Evolutionary conservation across 2,888 invertebrate species (phyloP).

Genomic region (Uropetala carovei): DNA sequence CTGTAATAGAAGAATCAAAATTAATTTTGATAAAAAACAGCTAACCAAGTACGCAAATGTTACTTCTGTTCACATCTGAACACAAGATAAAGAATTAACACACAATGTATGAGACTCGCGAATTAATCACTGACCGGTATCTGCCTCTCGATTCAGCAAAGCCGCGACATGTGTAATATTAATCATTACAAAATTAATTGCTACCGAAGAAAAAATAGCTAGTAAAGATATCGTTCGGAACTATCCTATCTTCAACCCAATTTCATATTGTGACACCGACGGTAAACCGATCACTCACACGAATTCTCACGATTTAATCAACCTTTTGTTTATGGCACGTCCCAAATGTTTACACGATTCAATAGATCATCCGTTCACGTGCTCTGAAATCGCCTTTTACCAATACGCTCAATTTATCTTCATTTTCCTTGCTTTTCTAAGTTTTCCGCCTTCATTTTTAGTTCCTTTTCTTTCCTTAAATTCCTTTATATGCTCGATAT

Average conservation of each 20-base stretch:
- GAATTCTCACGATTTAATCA: not conserved
- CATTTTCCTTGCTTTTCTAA: no score
- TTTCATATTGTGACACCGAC: slow-evolving; percentile 9
- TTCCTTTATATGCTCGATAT: no score
- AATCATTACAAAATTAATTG: slow-evolving; percentile 18
- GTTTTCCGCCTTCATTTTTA: not conserved
- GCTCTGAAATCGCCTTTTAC: not conserved
- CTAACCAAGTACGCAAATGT: no score
- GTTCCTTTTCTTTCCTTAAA: not conserved
- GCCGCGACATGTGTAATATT: not conserved
- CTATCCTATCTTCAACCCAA: slow-evolving; percentile 10
- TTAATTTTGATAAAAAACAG: no score
- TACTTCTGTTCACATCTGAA: no score
- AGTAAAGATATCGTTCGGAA: slow-evolving; percentile 10
- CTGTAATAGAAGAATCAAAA: no score
- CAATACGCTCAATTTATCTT: no score
- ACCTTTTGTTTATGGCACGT: slow-evolving; percentile 18
- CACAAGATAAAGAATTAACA: no score
- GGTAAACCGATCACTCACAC: not conserved
- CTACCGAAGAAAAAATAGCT: slow-evolving; percentile 7
- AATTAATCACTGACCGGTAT: no score
- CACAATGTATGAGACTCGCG: no score
- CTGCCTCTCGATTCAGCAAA: no score
- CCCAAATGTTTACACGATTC: not conserved
- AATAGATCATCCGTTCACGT: not conserved